Base-by-base conservation (phyloP, 2,113 vertebrate species). In the Cairina moschata region DNA sequence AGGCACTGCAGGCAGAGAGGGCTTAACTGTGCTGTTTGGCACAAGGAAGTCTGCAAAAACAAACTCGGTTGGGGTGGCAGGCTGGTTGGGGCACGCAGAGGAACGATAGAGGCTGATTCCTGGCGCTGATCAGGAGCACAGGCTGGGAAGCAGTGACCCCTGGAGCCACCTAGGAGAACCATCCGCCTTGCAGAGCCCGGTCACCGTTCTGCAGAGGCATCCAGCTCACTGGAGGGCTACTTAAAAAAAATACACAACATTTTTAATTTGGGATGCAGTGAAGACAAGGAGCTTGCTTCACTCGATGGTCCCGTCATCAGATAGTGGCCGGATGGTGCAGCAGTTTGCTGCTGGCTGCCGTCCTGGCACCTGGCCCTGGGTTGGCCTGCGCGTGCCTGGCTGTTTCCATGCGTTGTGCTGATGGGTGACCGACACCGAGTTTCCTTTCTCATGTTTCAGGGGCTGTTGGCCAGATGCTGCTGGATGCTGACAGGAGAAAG, bases 391-490 rank as follows among this genome's bases (percentile, higher is more conserved):
- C 55, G 21, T 83, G 95, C 83, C 83, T 92, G 52, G 42, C 74
- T 94, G 50, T 91, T 93, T 86, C 74, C 68, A 10, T 83, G 66
- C 86, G 79, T 92, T 89, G 52, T 91, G 71, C 83, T 88, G 95
- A 96, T 88, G 91, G 82, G 95, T 60, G 71, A 81, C 95, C 97
- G 97, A 97, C 91, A 94, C 63, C 87, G 58, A 92, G 94, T 97
- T 96, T 94, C 93, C 94, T 94, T 96, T 98, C 98, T 98, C 96
- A 26, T 67, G 86, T 98, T 98, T 98, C 98, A 98, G 97, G 94
- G 96, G 74, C 95, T 94, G n/a, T 97, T 95, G 93, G 94, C 93
- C 91, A 96, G 92, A 98, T 97, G 96, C 96, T 40, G 83, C 96
- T 97, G 94, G 93, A 96, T 97, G 95, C 58, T 42, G 91, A 94